phyloP scores from a whole-genome alignment of 2,797 vertebrate species.

The Pelodytes ibericus region DNA sequence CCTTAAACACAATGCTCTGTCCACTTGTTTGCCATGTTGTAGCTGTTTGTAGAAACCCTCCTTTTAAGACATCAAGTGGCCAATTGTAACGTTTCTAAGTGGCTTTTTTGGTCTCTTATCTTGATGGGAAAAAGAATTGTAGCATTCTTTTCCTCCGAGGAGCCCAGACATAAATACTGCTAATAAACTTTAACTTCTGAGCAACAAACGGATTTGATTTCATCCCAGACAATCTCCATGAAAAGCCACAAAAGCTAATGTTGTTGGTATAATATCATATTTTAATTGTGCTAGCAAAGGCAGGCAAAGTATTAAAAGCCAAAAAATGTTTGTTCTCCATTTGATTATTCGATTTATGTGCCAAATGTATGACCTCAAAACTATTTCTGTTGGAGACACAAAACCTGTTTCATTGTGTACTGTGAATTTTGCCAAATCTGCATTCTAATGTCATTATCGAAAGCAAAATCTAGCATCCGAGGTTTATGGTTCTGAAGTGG shows the following conservation, averaged over 20 bases:
- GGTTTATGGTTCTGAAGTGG: not conserved
- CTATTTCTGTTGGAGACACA: slow-evolving; percentile 20
- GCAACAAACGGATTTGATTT: slow-evolving; percentile 17
- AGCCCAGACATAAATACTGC: slow-evolving; percentile 14
- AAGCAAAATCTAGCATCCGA: not conserved
- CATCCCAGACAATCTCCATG: slow-evolving; percentile 10
- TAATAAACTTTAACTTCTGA: slow-evolving; percentile 6
- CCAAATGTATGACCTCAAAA: slow-evolving; percentile 30
- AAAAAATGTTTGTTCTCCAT: slow-evolving; percentile 14
- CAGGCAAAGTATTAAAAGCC: slow-evolving; percentile 3
- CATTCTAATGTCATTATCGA: not conserved
- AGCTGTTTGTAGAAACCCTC: no score
- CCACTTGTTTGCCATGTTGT: no score
- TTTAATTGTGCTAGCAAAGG: not conserved
- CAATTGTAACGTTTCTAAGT: not conserved
- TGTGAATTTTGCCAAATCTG: slow-evolving; percentile 5
- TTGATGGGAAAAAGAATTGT: slow-evolving; percentile 31
- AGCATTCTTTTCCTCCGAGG: slow-evolving; percentile 11
- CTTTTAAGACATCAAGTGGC: not conserved
- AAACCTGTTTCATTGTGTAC: slow-evolving; percentile 20
- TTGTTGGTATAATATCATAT: slow-evolving; percentile 12
- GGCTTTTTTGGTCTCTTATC: not conserved
- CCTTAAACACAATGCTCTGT: no score
- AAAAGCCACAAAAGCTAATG: slow-evolving; percentile 5
- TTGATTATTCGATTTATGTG: not conserved